Percentiles rank a stretch among this genome's conserved stretches.
phyloP scores from a whole-genome alignment of 2,797 vertebrate genomes.

The Hipposideros larvatus region DNA sequence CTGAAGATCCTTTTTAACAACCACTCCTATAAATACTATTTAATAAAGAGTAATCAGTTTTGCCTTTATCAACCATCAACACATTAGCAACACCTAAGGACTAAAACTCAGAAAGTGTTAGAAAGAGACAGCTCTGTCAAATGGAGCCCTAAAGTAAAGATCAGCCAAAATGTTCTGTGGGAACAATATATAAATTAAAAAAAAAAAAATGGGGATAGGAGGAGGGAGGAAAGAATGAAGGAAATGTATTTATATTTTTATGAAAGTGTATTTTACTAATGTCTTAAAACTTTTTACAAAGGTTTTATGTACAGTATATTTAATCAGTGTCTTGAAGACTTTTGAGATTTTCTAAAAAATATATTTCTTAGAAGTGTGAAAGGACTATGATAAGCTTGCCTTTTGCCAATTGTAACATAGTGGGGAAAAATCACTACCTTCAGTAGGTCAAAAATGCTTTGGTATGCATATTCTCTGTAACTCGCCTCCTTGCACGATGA shows the following conservation, averaged over 20 bases:
- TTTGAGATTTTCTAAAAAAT: slow-evolving; percentile 1
- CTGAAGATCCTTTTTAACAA: background rate
- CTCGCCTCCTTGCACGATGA: background rate
- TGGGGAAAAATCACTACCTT: background rate
- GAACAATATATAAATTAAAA: background rate
- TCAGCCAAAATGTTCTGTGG: background rate
- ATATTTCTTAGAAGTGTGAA: background rate
- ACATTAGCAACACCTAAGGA: background rate
- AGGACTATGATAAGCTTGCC: background rate
- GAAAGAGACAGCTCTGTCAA: background rate
- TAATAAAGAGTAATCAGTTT: background rate
- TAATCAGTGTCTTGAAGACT: background rate
- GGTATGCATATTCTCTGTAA: background rate
- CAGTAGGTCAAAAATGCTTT: background rate
- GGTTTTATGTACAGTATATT: background rate
- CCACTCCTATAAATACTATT: background rate
- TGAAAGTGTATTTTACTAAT: background rate
- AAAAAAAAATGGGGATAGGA: background rate
- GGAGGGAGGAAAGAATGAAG: background rate
- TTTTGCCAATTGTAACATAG: background rate
- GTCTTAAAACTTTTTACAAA: background rate
- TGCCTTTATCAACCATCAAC: background rate
- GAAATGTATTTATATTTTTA: background rate
- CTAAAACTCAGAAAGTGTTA: background rate
- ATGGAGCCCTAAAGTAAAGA: background rate